A percentile compares a stretch with the other conserved stretches of the same genome.
phyloP scores from a whole-genome alignment of 2,888 invertebrate species.

The Steromphala cineraria region DNA sequence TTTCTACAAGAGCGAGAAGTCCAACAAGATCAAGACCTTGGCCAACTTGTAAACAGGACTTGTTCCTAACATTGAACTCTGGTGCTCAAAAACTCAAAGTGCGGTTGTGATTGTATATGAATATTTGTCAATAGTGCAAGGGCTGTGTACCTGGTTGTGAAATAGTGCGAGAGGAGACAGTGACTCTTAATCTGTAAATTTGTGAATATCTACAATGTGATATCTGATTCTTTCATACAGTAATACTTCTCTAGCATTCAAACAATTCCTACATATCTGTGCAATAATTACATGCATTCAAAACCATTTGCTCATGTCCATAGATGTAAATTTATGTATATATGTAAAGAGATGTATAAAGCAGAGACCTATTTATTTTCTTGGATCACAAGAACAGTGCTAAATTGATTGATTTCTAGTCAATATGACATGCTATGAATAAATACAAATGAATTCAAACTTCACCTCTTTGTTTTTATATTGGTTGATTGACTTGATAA shows the following conservation, averaged over 20 bases:
- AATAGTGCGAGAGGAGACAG: neutral
- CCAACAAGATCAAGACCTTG: slow-evolving; percentile 60
- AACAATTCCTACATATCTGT: neutral
- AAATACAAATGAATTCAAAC: slow-evolving; percentile 22
- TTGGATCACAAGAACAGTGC: slow-evolving; percentile 22
- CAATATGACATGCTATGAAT: neutral
- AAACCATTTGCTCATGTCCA: slow-evolving; percentile 1
- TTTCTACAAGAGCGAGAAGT: slow-evolving; percentile 55
- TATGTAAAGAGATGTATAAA: slow-evolving; percentile 9
- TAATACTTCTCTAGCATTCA: neutral
- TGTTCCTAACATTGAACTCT: neutral
- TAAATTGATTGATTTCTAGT: slow-evolving; percentile 4
- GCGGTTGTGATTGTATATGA: slow-evolving; percentile 10
- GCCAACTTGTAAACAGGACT: slow-evolving; percentile 53
- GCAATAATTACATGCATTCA: neutral
- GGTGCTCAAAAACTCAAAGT: neutral
- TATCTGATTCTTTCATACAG: neutral
- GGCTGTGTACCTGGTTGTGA: too few relatives aligned
- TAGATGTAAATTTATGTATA: slow-evolving; percentile 14
- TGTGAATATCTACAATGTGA: neutral
- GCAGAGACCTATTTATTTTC: slow-evolving; percentile 20
- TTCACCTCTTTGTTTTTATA: neutral
- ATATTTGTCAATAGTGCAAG: neutral
- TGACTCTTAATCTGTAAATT: neutral
- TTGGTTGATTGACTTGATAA: neutral